A percentile compares a stretch with the other conserved stretches of the same genome.
Conservation (phyloP, 2,888 invertebrate genomes). For the Empis stercorea region DNA sequence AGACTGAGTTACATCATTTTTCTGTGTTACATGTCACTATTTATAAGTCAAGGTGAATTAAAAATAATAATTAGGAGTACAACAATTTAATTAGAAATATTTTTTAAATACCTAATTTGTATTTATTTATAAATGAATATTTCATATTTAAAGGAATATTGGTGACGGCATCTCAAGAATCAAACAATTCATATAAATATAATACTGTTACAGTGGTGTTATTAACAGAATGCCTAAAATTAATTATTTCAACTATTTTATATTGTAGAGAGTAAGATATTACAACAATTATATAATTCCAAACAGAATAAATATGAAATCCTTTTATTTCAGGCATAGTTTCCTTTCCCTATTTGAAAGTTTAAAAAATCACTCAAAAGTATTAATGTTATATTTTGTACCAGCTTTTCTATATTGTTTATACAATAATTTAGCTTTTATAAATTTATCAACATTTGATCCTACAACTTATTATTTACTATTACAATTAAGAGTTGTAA, state of each 20-base stretch:
- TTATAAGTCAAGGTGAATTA: slow-evolving; percentile 93
- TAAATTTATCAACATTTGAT: slow-evolving; percentile 82
- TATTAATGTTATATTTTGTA: slow-evolving; percentile 71
- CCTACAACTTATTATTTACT: slow-evolving; percentile 89
- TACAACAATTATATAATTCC: slow-evolving; percentile 9
- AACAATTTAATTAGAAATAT: slow-evolving; percentile 7
- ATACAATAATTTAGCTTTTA: slow-evolving; percentile 87
- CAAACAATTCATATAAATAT: slow-evolving; percentile 69
- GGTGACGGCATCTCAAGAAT: slow-evolving; percentile 77
- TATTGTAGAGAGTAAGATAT: slow-evolving; percentile 57
- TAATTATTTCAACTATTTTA: slow-evolving; percentile 55
- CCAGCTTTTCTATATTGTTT: slow-evolving; percentile 85
- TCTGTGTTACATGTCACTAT: slow-evolving; percentile 71
- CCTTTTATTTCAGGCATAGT: neutral
- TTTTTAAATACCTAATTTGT: neutral
- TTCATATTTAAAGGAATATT: slow-evolving; percentile 59
- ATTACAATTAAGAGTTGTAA: slow-evolving; percentile 79
- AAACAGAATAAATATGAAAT: neutral
- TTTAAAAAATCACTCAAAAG: slow-evolving; percentile 46
- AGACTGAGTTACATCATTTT: slow-evolving; percentile 70
- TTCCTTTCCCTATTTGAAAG: slow-evolving; percentile 20
- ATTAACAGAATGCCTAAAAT: slow-evolving; percentile 74
- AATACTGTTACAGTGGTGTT: slow-evolving; percentile 81
- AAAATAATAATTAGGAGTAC: slow-evolving; percentile 18
- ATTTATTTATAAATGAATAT: slow-evolving; percentile 52